Evolutionary conservation across 2,888 invertebrate species (phyloP), one percentile per base, ranked within the genome.

Genomic region (Euclidia mi): DNA sequence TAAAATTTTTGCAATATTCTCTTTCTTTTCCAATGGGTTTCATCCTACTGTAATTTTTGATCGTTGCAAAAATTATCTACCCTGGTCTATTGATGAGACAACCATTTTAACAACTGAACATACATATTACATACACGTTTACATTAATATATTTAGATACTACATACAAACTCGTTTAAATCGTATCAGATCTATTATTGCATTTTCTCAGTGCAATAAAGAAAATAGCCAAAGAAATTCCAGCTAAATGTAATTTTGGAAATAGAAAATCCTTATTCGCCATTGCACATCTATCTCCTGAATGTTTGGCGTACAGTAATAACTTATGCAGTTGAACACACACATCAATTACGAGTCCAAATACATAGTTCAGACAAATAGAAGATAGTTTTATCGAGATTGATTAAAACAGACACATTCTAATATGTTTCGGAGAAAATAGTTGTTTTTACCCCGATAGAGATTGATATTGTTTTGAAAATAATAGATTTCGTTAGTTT

Each of bases 391-490:
- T 18, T 28, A 29, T 37, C 11, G n/a, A 46, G 17, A 15, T 46
- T 46, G n/a, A 15, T 45, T 45, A 35, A 34, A 25, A 34, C 14
- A 25, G 20, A 25, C 9, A 28, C n/a, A 17, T 11, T 29, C 12
- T 11, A 37, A 46, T 43, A 31, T 34, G 46, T 46, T 37, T 28
- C 7, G 14, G 3, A 9, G 37, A 2, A 37, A 29, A 17, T 28
- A 7, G 25, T n/a, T 10, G 29, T 10, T 29, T 7, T 25, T 25
- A 3, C 6, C 20, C 7, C 20, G 20, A 2, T 25, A 3, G 6
- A 25, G 20, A 25, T 3, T 25, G 7, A 25, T 25, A 29, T 2
- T 29, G 0, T 9, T 10, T n/a, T 29, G 7, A 2, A n/a, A 29
- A n/a, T 29, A 29, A 29, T 25, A 25, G 20, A 25, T 25, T 25